Conservation (phyloP, 2,888 invertebrate species). For the Drosophila atroscutellata region DNA sequence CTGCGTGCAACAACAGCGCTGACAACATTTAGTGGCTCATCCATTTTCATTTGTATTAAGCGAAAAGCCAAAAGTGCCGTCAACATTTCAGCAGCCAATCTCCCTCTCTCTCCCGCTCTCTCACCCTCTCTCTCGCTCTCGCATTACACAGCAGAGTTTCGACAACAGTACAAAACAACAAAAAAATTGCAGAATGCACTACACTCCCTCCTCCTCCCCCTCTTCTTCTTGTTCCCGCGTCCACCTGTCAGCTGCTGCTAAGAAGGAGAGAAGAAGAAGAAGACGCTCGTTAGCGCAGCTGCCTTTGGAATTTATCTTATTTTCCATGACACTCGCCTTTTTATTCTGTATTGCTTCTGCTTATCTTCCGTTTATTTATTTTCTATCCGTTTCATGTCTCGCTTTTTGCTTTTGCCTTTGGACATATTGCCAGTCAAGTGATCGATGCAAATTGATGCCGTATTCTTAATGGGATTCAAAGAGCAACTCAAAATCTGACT, state of each 20-base stretch:
- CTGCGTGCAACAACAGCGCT: slow-evolving; percentile 35
- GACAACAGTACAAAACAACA: slow-evolving; percentile 31
- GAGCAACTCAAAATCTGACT: slow-evolving; percentile 1
- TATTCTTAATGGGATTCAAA: slow-evolving; percentile 61
- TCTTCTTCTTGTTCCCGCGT: background rate
- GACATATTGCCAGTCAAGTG: slow-evolving; percentile 75
- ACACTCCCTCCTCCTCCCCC: background rate
- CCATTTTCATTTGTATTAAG: slow-evolving; percentile 80
- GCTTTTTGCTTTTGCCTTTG: slow-evolving; percentile 40
- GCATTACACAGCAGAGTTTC: slow-evolving; percentile 54
- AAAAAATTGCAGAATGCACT: slow-evolving; percentile 40
- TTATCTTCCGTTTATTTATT: slow-evolving; percentile 16
- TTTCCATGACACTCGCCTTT: slow-evolving; percentile 58
- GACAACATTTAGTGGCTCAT: slow-evolving; percentile 78
- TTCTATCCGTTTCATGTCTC: slow-evolving; percentile 37
- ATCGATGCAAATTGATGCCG: slow-evolving; percentile 79
- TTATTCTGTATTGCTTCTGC: slow-evolving; percentile 30
- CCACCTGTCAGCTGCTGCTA: slow-evolving; percentile 34
- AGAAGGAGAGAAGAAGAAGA: background rate
- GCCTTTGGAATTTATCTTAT: slow-evolving; percentile 74
- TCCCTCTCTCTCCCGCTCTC: slow-evolving; percentile 3
- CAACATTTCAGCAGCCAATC: slow-evolving; percentile 46
- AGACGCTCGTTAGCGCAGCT: slow-evolving; percentile 75
- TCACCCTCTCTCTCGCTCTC: background rate
- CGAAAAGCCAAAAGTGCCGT: slow-evolving; percentile 67